These are phyloP conservation scores for Pentalonia nigronervosa DNA, from an alignment of 1,140 invertebrate species.

Conservation along the genomic window DNA sequence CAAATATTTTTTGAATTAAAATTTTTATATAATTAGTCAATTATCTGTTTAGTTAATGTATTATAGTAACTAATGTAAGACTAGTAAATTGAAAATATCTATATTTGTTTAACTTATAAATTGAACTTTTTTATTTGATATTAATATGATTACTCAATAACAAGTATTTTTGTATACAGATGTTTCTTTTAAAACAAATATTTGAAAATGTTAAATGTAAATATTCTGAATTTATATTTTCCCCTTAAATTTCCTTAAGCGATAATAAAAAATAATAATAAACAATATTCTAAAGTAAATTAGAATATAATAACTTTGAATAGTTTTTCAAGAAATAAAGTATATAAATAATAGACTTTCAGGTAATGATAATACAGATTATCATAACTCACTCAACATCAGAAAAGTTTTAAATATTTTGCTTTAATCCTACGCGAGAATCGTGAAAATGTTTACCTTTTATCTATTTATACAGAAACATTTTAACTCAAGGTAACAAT, in stretches of 20 bases:
- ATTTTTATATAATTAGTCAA: background rate
- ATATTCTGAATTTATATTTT: background rate
- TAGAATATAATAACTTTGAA: background rate
- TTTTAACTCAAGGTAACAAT: background rate
- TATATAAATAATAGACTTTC: background rate
- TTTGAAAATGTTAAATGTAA: background rate
- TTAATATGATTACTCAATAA: background rate
- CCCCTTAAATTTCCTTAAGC: too few relatives aligned
- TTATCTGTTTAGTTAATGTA: background rate
- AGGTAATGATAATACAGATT: background rate
- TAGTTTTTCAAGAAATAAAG: background rate
- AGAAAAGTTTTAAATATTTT: background rate
- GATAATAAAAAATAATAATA: too few relatives aligned
- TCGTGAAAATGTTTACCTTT: background rate
- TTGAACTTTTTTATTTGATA: background rate
- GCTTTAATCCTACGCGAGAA: background rate
- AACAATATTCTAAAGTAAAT: background rate
- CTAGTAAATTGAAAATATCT: background rate
- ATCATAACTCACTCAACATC: background rate
- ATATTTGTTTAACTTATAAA: too few relatives aligned
- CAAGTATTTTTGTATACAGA: background rate
- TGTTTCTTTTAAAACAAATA: background rate
- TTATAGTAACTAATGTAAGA: background rate
- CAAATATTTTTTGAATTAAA: background rate
- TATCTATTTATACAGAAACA: background rate